Base-by-base conservation (phyloP, 2,113 vertebrate species). In the Prolemur simus region DNA sequence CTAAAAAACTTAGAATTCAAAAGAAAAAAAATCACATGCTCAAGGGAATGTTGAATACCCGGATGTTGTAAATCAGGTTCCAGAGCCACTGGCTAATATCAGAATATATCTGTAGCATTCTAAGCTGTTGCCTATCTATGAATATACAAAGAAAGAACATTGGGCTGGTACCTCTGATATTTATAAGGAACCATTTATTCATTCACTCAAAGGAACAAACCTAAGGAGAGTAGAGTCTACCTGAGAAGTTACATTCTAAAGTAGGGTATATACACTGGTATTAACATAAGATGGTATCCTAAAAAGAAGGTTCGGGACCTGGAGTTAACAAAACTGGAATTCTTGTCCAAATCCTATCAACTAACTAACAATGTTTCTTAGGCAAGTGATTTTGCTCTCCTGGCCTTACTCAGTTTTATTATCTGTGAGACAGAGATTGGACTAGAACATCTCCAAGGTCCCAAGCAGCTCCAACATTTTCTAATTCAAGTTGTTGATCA, bases 401-500 rank as follows among this genome's bases (percentile, higher is more conserved):
- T 5, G 32, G n/a, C 9, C 17, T 77, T 58, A 21, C 34, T 64
- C 32, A 45, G 23, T 87, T 74, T 87, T 11, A 37, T 80, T n/a
- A 13, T 20, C 47, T 45, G 9, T 52, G 68, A 86, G 49, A 37
- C n/a, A 89, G 63, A 93, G 5, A 42, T 32, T 68, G 85, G 17
- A 87, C 32, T 68, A 91, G 42, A 86, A 64, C 5, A 45, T 39
- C 42, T 76, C 52, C 42, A 85, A 90, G 66, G 23, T 29, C 45
- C 66, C 11, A 37, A 45, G 7, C n/a, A 74, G 63, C 12, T 77
- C 21, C 77, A 68, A 52, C 17, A 85, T 18, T 77, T 71, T 86
- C 60, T 49, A 95, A 76, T 54, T 93, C 9, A 89, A 89, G 39
- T n/a, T 88, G 63, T 54, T 91, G 45, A 92, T 56, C 68, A 93